These are phyloP conservation scores for Trissonchulus sp. DNA, from an alignment of 2,888 invertebrate species.

Conservation along the genomic window DNA sequence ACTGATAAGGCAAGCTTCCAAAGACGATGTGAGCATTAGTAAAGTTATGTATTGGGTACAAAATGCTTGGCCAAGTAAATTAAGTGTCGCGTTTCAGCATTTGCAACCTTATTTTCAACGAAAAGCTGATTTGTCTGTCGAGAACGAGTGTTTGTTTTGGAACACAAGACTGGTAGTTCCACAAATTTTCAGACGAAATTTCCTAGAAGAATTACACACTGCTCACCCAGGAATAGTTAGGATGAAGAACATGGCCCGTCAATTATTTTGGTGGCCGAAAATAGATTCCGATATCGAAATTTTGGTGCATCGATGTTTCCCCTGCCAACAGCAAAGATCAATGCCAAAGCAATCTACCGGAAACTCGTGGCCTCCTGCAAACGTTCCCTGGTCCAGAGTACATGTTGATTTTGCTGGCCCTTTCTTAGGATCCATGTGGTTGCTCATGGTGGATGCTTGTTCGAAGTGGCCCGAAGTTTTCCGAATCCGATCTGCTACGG, in stretches of 20 bases:
- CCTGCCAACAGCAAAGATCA: slow-evolving; percentile 22
- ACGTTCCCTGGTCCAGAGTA: slow-evolving; percentile 40
- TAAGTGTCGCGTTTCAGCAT: background rate
- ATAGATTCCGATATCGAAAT: slow-evolving; percentile 2
- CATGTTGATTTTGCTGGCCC: slow-evolving; percentile 43
- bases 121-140: slow-evolving; percentile 24
- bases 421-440: slow-evolving; percentile 30
- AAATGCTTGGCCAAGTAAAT: background rate
- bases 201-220: background rate
- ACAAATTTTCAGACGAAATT: background rate
- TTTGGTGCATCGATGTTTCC: background rate
- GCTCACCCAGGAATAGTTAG: slow-evolving; percentile 4
- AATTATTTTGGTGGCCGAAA: slow-evolving; percentile 6
- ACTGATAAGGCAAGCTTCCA: background rate
- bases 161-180: slow-evolving; percentile 2
- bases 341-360: no score
- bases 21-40: background rate
- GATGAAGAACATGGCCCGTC: slow-evolving; percentile 1
- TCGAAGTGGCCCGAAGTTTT: slow-evolving; percentile 15
- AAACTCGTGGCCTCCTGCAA: slow-evolving; percentile 42
- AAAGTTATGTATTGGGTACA: background rate
- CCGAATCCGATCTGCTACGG: background rate
- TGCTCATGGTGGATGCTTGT: background rate
- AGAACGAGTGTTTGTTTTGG: slow-evolving; percentile 35
- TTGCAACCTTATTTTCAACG: background rate